These are phyloP conservation scores for Hylia prasina DNA, from an alignment of 2,113 vertebrate species.

Conservation along the genomic window DNA sequence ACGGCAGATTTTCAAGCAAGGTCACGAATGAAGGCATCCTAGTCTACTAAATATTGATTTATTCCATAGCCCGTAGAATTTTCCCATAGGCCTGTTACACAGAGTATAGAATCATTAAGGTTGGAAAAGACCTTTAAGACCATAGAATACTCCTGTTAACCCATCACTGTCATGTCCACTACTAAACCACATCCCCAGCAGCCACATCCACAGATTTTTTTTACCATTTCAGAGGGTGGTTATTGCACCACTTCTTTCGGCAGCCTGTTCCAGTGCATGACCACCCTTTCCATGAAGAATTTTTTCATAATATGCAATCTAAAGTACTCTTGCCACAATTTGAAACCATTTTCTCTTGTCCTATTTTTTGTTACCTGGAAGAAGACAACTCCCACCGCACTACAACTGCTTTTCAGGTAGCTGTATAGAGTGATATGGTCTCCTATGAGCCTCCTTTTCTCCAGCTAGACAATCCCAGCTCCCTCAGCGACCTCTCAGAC, in stretches of 20 bases:
- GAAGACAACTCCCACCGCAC: neutral
- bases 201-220: neutral
- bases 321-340: neutral
- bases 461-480: neutral
- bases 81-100: neutral
- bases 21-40: neutral
- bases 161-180: neutral
- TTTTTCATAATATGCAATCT: neutral
- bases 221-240: neutral
- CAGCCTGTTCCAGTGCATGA: neutral
- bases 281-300: neutral
- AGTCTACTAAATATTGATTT: neutral
- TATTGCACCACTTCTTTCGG: neutral
- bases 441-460: neutral
- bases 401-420: neutral
- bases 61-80: neutral
- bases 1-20: neutral
- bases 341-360: neutral
- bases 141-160: neutral
- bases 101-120: neutral
- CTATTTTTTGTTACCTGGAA: neutral
- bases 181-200: neutral
- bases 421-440: neutral
- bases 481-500: neutral
- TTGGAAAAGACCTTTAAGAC: neutral